These are phyloP conservation scores for Drosophila tanythrix DNA, from an alignment of 2,888 invertebrate genomes.

Conservation along the genomic window DNA sequence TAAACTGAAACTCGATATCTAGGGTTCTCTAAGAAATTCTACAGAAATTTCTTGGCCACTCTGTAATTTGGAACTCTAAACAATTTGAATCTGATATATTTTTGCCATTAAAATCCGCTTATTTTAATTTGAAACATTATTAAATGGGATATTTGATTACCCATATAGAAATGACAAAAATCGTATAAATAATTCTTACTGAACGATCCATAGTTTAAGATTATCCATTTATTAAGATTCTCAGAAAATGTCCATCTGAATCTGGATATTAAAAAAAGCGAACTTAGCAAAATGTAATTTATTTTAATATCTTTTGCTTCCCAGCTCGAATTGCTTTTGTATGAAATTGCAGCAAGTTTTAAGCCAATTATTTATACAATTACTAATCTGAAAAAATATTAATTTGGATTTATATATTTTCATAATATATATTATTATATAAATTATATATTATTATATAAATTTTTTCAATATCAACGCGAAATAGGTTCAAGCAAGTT, in stretches of 20 bases:
- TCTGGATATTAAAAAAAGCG: not conserved
- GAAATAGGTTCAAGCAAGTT: not conserved
- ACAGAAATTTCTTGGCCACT: not conserved
- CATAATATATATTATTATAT: not conserved
- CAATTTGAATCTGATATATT: not conserved
- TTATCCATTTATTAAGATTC: too few species aligned
- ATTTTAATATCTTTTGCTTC: not conserved
- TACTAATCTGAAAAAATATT: not conserved
- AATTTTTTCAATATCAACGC: not conserved
- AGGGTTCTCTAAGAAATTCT: not conserved
- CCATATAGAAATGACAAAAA: too few species aligned
- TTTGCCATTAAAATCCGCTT: not conserved
- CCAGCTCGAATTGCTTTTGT: not conserved
- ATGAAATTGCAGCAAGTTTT: not conserved
- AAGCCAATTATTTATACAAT: not conserved
- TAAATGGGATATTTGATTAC: not conserved
- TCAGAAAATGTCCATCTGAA: too few species aligned
- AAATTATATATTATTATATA: too few species aligned
- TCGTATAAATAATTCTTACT: not conserved
- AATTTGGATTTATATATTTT: not conserved
- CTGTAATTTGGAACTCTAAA: not conserved
- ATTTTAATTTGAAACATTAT: not conserved
- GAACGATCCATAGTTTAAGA: not conserved
- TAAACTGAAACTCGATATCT: not conserved
- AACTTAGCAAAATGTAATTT: not conserved